Evolutionary conservation across 2,888 invertebrate species (phyloP).

Genomic region (Agonopterix alstromeriana): DNA sequence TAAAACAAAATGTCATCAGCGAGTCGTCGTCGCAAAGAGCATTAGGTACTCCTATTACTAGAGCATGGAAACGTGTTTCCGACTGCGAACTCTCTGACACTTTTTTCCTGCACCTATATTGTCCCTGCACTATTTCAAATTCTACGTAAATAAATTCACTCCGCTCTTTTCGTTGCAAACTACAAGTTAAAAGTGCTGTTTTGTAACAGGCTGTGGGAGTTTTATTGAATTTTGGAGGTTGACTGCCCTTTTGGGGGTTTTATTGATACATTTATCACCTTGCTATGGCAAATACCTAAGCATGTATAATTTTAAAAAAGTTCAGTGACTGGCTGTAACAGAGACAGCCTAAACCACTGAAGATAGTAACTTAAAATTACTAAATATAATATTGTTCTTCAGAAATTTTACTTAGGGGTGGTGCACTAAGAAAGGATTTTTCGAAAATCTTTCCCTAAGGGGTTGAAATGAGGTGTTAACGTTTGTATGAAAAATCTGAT

Average conservation of each 20-base stretch:
- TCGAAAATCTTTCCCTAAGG: too few species aligned
- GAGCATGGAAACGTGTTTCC: conserved; percentile 1
- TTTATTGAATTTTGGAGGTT: conserved; percentile 1
- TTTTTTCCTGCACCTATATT: neutral
- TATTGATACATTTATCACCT: conserved; percentile 7
- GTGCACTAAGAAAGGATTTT: too few species aligned
- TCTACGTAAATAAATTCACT: conserved; percentile 16
- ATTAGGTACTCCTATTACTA: conserved; percentile 9
- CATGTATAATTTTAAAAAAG: too few species aligned
- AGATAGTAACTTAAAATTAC: too few species aligned
- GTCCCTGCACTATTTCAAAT: conserved; percentile 7
- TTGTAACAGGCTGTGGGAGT: conserved; percentile 8
- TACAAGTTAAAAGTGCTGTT: conserved; percentile 19
- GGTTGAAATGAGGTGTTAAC: too few species aligned
- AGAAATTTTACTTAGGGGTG: too few species aligned
- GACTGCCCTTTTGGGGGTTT: conserved; percentile 2
- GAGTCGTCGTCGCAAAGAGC: conserved; percentile 14
- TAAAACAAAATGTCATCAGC: conserved; percentile 14
- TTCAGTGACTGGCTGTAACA: too few species aligned
- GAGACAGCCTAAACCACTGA: too few species aligned
- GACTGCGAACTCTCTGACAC: neutral
- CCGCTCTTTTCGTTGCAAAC: conserved; percentile 18
- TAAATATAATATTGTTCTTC: too few species aligned
- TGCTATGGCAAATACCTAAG: too few species aligned
- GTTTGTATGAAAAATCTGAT: too few species aligned